Evolutionary conservation across 2,888 invertebrate species (phyloP), one percentile per base, ranked within the genome.

Genomic region (Strigamia crassipes): DNA sequence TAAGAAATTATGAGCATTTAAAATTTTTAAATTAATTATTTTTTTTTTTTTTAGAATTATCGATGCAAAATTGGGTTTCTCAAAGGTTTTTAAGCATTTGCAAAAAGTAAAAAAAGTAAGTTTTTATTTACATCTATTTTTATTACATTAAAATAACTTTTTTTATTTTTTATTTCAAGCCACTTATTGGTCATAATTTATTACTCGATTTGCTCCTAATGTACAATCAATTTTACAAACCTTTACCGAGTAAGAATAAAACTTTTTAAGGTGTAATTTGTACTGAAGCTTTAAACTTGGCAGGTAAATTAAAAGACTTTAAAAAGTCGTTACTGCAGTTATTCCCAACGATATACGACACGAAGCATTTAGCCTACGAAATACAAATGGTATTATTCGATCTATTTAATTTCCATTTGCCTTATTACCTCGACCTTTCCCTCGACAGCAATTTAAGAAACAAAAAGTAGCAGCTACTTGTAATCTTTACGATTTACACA

Each of bases 121-220:
- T 8, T 3, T 79, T 1, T 18, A 15, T 78, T 1, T 15, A 12
- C 18, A 0, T 27, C 3, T 27, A 31, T 23, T 27, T 78, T 78
- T n/a, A 15, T 23, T 78, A n/a, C 27, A 27, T 27, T 27, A 21
- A 10, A 10, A 15, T 78, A 31, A 73, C 0, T 21, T 31, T 31
- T 31, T 79, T n/a, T 41, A 46, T 46, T 42, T 42, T 18, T 34
- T 5, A 34, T 34, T 34, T 34, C 8, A 18, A 79, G 88, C 94
- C 94, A 3, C 88, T 95, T 27, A 88, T 94, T 31, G 94, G 94
- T 0, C 95, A 95, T 87, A 95, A 95, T 87, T 86, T 92, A 83
- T 89, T 93, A 81, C 87, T 92, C 83, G 95, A 95, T 87, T 87
- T 92, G 0, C 86, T 94, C 85, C 89, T 94, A 31, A 87, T 94